Evolutionary conservation across 92 coral and sea anemone genomes (phyloP), one percentile per base, ranked within the genome.

Genomic region (Galaxea fascicularis): DNA sequence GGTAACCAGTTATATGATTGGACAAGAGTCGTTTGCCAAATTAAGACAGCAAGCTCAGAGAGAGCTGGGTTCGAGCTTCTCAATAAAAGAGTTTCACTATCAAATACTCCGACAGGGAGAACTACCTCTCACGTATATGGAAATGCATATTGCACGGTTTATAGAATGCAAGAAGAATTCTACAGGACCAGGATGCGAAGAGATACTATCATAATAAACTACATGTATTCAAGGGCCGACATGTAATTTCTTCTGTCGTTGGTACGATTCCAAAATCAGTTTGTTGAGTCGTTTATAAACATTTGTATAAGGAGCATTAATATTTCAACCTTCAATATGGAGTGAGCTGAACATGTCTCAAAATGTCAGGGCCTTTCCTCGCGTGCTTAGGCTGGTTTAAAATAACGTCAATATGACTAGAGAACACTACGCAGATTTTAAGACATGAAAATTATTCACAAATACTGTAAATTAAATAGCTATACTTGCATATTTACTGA

Each of bases 81-180:
- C 94, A 1, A 28, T 88, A 27, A 79, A 84, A 74, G 94, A 91
- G 67, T 88, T 91, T 68, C 94, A 91, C 64, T 91, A 88, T 65
- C 88, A 88, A 66, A 53, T 91, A 13, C 74, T 91, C 2, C 94
- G 83, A 41, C 92, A 91, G 44, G 94, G 94, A 17, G 94, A 91
- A 47, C 14, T 84, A 14, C 89, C 94, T 4, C 46, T 91, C 12
- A 75, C 56, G 0, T 91, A 91, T 47, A 31, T 91, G 72, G 79
- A 83, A 20, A 51, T 35, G 7, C 89, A 88, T 31, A 84, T 88
- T 66, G 30, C 59, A 3, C 84, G 89, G 1, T 91, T 83, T 80
- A 79, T 91, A 9, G 62, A 74, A 15, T 91, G 94, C 56, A 80
- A 67, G 51, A 87, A 87, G 45, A 56, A 79, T 54, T 45, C 89